Percentiles rank a stretch among this genome's conserved stretches.
Evolutionary conservation across 1,140 invertebrate genomes (phyloP).

Genomic region (Bursaphelenchus mucronatus): DNA sequence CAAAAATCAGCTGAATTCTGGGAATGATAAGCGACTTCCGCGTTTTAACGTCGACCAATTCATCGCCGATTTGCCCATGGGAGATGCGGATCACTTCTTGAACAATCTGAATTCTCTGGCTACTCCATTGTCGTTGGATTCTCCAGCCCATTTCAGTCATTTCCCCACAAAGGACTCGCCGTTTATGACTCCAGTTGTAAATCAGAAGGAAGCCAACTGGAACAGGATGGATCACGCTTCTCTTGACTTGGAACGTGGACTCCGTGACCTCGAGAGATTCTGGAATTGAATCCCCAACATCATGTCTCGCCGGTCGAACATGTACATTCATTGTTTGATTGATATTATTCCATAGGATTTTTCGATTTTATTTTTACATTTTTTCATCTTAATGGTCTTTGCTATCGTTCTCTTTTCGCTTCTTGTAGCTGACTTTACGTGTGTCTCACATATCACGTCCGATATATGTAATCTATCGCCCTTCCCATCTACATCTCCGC

Average conservation of each 20-base stretch:
- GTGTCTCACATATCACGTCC: no score
- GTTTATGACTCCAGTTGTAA: slow-evolving; percentile 30
- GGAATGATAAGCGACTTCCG: slow-evolving; percentile 19
- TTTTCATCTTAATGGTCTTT: slow-evolving; percentile 7
- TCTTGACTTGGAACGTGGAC: no score
- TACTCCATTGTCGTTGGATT: slow-evolving; percentile 10
- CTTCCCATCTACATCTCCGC: no score
- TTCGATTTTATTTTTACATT: not conserved
- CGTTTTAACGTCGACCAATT: slow-evolving; percentile 42
- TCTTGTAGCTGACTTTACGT: not conserved
- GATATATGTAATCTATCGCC: no score
- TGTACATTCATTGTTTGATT: no score
- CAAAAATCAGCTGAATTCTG: not conserved
- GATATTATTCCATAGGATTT: slow-evolving; percentile 1
- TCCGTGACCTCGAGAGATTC: no score
- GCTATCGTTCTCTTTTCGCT: not conserved
- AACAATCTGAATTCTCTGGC: slow-evolving; percentile 15
- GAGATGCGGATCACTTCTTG: slow-evolving; percentile 25
- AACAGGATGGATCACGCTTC: no score
- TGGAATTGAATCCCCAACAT: no score
- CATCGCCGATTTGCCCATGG: slow-evolving; percentile 34
- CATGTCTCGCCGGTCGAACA: no score
- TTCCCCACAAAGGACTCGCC: slow-evolving; percentile 23
- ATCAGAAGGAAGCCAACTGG: not conserved
- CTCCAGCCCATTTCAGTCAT: slow-evolving; percentile 8